Evolutionary conservation across 2,113 vertebrate genomes (phyloP), one percentile per base, ranked within the genome.

Genomic region (Urocynchramus pylzowi): DNA sequence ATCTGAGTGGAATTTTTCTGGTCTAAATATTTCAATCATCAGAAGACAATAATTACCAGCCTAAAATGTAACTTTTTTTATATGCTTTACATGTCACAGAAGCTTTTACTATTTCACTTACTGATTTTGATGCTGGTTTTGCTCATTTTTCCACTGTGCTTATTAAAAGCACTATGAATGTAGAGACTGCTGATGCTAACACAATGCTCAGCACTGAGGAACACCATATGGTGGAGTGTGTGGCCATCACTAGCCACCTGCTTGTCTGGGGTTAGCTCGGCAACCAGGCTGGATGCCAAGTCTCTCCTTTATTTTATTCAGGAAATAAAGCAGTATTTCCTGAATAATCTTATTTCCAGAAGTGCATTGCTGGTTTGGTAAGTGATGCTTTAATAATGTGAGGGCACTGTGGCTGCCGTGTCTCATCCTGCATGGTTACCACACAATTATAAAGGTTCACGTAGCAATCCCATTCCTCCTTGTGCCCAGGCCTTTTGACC

Each of bases 141-240:
- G 44, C 63, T 92, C 35, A 45, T 90, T 94, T 94, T 88, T 70
- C 78, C 79, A 42, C 50, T 31, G 52, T 27, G 49, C 79, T 95
- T 88, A 95, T 91, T 86, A 96, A 90, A 91, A 91, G 61, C 82
- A 47, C 60, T 56, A 41, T 13, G 68, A 71, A 42, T 45, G 45
- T 6, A 69, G 89, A 93, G 89, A 21, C 65, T 13, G 33, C 69
- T 93, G 93, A 93, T 87, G 94, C 89, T 90, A 41, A 70, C 30
- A 84, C 75, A 88, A 64, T 26, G 67, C 59, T 88, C 82, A 78
- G 77, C 50, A 52, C 50, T 69, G 71, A 85, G 54, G 52, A 95
- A 73, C 30, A 77, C 67, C 97, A 96, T 94, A 94, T 90, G 91
- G 87, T 60, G 71, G n/a, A 94, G 81, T 9, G 60, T 54, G 75